phyloP scores from a whole-genome alignment of 2,797 vertebrate species.

The Macroramphosus scolopax region DNA sequence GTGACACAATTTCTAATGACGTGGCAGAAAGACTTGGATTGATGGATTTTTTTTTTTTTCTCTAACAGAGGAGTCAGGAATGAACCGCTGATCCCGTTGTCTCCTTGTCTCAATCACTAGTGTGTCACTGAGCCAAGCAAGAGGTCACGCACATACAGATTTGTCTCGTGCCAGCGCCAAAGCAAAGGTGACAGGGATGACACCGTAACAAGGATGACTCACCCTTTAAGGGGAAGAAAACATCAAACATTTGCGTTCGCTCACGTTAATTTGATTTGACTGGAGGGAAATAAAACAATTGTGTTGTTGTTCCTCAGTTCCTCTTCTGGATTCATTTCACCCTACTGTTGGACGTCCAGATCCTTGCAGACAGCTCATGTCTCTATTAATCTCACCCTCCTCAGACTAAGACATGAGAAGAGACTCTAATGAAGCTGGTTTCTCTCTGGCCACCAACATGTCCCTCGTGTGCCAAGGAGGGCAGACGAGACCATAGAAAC shows the following conservation, averaged over 20 bases:
- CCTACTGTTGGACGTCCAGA: conserved; percentile 29
- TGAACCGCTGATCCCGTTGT: conserved; percentile 46
- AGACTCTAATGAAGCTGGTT: conserved; percentile 59
- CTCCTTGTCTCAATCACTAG: conserved; percentile 53
- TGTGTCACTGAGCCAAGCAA: conserved; percentile 31
- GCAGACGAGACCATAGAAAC: conserved; percentile 39
- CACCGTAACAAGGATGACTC: conserved; percentile 51
- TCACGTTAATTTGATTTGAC: conserved; percentile 48
- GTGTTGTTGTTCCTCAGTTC: conserved; percentile 10
- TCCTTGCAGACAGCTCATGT: conserved; percentile 42
- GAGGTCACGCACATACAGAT: conserved; percentile 45
- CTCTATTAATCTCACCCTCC: conserved; percentile 63
- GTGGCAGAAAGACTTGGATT: no score
- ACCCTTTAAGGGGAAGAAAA: conserved; percentile 41
- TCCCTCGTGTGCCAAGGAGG: conserved; percentile 41
- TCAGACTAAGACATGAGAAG: conserved; percentile 68
- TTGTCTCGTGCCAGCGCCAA: conserved; percentile 42
- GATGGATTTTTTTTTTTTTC: no score
- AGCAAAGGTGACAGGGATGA: conserved; percentile 69
- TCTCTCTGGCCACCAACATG: conserved; percentile 52
- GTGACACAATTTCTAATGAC: conserved; percentile 39
- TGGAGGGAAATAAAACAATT: conserved; percentile 8
- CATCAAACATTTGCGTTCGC: conserved; percentile 42
- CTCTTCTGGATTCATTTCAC: background rate
- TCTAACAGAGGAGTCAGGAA: conserved; percentile 9